Conservation (phyloP, 2,888 invertebrate species). For the Heliconius charithonia region DNA sequence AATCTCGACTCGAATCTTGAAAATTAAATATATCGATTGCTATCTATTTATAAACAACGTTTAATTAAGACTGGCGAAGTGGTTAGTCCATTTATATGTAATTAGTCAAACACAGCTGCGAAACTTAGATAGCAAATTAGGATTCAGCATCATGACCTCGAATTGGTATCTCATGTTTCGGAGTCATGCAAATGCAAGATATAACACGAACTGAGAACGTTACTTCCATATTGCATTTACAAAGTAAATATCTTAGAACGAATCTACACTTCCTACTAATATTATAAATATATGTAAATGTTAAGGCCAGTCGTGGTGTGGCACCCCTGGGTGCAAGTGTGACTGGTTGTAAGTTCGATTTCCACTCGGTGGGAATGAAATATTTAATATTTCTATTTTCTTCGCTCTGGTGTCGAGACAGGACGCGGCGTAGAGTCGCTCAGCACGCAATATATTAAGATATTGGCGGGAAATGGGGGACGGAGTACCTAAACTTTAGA, state of each 20-base stretch:
- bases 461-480: no score
- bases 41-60: neutral
- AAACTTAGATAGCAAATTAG: conserved; percentile 37
- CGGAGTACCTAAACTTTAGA: no score
- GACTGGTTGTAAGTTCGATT: no score
- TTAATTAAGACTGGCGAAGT: conserved; percentile 12
- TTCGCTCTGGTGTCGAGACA: no score
- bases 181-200: conserved; percentile 20
- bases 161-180: conserved; percentile 23
- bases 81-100: conserved; percentile 20
- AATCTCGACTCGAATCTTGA: no score
- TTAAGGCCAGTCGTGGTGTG: no score
- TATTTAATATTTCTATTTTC: no score
- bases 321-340: no score
- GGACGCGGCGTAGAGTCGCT: no score
- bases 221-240: neutral
- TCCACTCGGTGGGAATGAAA: no score
- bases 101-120: conserved; percentile 37
- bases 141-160: conserved; percentile 31
- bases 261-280: neutral
- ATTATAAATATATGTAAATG: neutral
- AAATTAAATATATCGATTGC: neutral
- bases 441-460: no score
- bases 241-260: neutral
- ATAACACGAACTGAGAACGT: conserved; percentile 3